Conservation (phyloP, 2,888 invertebrate species). For the Encarsia formosa region DNA sequence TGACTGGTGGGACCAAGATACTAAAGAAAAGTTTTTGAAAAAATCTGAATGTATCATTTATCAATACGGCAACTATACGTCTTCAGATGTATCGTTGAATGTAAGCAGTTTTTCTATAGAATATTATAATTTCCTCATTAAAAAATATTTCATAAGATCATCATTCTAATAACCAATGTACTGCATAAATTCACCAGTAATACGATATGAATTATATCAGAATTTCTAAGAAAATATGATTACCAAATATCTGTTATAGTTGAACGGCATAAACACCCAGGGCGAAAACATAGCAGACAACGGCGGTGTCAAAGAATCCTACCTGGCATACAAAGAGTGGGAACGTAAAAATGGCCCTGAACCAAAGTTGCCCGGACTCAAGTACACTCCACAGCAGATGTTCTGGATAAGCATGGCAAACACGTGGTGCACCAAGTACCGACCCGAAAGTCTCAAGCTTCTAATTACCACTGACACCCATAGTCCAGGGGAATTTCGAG, state of each 20-base stretch:
- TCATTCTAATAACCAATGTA: too few relatives aligned
- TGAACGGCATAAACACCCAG: slow-evolving; percentile 86
- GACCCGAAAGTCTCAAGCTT: slow-evolving; percentile 68
- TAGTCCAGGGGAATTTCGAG: slow-evolving; percentile 63
- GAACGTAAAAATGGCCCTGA: slow-evolving; percentile 63
- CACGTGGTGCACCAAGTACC: slow-evolving; percentile 59
- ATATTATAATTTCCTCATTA: neutral
- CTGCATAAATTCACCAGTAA: too few relatives aligned
- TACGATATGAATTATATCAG: too few relatives aligned
- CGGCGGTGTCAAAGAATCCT: slow-evolving; percentile 87
- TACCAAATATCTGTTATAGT: slow-evolving; percentile 49
- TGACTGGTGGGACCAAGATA: slow-evolving; percentile 88
- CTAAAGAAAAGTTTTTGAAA: slow-evolving; percentile 76
- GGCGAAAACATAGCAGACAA: slow-evolving; percentile 94
- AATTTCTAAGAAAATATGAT: neutral
- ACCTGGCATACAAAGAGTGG: slow-evolving; percentile 78
- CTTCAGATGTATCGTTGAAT: slow-evolving; percentile 69
- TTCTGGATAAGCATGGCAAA: slow-evolving; percentile 60
- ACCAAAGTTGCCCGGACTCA: slow-evolving; percentile 65
- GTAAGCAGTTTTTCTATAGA: slow-evolving; percentile 54
- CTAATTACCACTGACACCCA: slow-evolving; percentile 75
- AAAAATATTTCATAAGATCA: too few relatives aligned
- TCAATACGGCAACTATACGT: slow-evolving; percentile 89
- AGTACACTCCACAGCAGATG: slow-evolving; percentile 65
- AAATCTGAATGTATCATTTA: slow-evolving; percentile 88